These are phyloP conservation scores for Lucilia sericata DNA, from an alignment of 1,140 invertebrate genomes.

Conservation along the genomic window DNA sequence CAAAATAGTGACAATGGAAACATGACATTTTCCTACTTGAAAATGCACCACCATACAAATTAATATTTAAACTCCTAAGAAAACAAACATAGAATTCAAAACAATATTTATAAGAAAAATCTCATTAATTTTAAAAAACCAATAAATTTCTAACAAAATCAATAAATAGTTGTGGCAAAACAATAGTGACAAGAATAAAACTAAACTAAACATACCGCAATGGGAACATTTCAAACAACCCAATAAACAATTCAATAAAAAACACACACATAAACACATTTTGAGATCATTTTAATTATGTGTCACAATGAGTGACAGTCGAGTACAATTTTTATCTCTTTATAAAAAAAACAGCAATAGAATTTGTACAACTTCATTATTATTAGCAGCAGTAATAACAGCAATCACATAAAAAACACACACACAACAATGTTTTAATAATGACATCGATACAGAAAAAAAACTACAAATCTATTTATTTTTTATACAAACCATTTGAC, in stretches of 20 bases:
- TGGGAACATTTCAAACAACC: neutral
- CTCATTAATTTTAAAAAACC: neutral
- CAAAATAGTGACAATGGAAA: neutral
- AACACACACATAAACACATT: neutral
- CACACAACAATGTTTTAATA: neutral
- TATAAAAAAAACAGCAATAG: neutral
- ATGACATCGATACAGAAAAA: neutral
- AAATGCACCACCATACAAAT: neutral
- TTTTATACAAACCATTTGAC: conserved; percentile 8
- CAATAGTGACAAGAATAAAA: neutral
- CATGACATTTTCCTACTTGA: neutral
- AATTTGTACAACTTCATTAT: conserved; percentile 7
- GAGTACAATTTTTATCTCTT: neutral
- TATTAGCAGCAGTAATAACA: neutral
- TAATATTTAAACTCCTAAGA: neutral
- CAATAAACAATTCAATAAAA: conserved; percentile 1
- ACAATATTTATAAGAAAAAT: neutral
- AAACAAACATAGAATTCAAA: no score
- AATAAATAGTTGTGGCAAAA: neutral
- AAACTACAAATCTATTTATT: neutral
- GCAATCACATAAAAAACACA: neutral
- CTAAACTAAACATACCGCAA: neutral
- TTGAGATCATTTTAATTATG: conserved; percentile 24
- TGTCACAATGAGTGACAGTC: conserved; percentile 25
- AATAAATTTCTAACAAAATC: neutral